phyloP scores from a whole-genome alignment of 2,888 invertebrate species.

The Acholoe squamosa region DNA sequence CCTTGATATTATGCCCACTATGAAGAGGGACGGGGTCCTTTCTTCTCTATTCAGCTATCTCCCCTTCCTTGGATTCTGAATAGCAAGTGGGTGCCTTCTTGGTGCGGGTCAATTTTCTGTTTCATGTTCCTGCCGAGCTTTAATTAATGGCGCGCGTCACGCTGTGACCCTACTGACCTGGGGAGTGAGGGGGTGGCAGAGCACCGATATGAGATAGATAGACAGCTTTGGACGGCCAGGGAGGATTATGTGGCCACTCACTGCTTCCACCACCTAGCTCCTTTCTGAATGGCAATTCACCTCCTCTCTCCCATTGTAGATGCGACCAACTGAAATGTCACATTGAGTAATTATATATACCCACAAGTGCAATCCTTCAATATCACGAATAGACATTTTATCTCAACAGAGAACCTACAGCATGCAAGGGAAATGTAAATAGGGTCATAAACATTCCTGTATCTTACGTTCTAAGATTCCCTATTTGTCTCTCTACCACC shows the following conservation, averaged over 20 bases:
- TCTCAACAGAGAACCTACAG: too few species aligned
- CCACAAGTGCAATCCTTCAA: not conserved
- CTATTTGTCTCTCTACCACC: not conserved
- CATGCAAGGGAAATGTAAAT: too few species aligned
- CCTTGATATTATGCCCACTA: not conserved
- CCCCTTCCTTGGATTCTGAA: not conserved
- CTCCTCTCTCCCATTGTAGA: not conserved
- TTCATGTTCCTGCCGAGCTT: slow-evolving; percentile 55
- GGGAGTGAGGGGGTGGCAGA: not conserved
- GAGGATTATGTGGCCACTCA: not conserved
- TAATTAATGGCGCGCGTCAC: slow-evolving; percentile 43
- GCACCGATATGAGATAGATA: slow-evolving; percentile 49
- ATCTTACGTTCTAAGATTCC: not conserved
- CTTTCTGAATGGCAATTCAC: not conserved
- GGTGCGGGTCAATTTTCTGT: slow-evolving; percentile 44
- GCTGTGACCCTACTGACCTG: slow-evolving; percentile 16
- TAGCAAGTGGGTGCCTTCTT: slow-evolving; percentile 1
- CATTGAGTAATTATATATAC: not conserved
- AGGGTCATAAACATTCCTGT: too few species aligned
- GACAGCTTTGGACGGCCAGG: slow-evolving; percentile 22
- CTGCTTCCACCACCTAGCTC: not conserved
- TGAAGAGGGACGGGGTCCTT: too few species aligned
- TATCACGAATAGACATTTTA: not conserved
- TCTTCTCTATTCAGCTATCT: too few species aligned
- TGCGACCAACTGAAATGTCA: not conserved